These are phyloP conservation scores for Acanthis flammea DNA, from an alignment of 2,797 vertebrate species.

Conservation along the genomic window DNA sequence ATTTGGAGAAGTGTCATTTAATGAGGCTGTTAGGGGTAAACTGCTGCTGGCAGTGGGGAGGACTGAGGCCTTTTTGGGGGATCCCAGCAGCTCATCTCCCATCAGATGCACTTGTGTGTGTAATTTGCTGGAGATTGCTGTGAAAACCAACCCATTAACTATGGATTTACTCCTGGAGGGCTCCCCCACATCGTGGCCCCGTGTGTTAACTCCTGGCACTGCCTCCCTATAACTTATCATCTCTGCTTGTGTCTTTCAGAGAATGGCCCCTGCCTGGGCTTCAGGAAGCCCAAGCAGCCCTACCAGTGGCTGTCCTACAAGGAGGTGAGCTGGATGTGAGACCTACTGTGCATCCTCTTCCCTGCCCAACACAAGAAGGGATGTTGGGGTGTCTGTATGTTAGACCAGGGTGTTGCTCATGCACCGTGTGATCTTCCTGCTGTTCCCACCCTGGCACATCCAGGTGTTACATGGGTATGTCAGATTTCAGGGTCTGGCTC, in stretches of 20 bases:
- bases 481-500: background rate
- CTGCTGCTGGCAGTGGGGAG: background rate
- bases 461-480: accelerated
- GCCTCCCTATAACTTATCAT: background rate
- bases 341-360: background rate
- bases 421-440: accelerated
- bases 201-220: background rate
- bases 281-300: conserved; percentile 91
- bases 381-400: no score
- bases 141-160: background rate
- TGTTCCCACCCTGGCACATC: accelerated
- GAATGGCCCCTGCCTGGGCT: conserved; percentile 92
- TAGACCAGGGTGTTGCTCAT: no score
- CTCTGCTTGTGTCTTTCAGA: conserved; percentile 61
- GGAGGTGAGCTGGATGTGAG: conserved; percentile 82
- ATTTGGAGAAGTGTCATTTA: background rate
- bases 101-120: background rate
- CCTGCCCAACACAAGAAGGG: accelerated
- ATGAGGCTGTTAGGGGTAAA: background rate
- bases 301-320: conserved; percentile 97
- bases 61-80: background rate
- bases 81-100: accelerated
- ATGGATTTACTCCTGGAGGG: background rate
- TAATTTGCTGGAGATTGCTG: background rate
- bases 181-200: accelerated